phyloP scores from a whole-genome alignment of 2,113 vertebrate species.

The Chrysemys picta region DNA sequence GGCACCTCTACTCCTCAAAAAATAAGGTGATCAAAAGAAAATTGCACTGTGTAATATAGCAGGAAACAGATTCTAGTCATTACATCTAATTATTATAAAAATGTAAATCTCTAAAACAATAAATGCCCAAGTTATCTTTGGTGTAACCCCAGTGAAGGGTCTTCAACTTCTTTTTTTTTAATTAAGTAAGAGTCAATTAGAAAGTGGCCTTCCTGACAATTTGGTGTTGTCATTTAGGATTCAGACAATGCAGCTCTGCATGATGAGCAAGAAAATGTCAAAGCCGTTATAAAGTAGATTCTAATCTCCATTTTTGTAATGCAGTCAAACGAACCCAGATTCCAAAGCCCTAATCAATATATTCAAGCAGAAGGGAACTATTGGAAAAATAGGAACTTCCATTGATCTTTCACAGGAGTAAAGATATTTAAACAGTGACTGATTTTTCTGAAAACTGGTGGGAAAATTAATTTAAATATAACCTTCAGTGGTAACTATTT shows the following conservation, averaged over 20 bases:
- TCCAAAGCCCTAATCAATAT: background rate
- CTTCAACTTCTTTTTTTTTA: background rate
- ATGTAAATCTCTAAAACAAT: background rate
- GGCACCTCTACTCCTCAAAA: background rate
- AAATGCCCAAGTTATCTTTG: background rate
- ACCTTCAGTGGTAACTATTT: background rate
- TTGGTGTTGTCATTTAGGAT: background rate
- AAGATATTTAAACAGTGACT: background rate
- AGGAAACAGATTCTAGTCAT: background rate
- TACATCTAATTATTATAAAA: background rate
- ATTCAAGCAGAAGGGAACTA: background rate
- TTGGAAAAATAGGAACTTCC: background rate
- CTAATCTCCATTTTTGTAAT: background rate
- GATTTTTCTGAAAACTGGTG: background rate
- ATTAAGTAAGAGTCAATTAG: background rate
- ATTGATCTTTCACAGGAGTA: constrained; percentile 6
- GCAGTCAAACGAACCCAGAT: constrained; percentile 15
- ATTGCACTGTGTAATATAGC: background rate
- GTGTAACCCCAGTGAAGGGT: background rate
- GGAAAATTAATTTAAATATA: background rate
- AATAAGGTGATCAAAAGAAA: constrained; percentile 19
- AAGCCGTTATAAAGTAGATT: background rate
- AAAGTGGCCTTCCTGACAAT: background rate
- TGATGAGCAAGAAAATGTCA: background rate
- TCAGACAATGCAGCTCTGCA: background rate